Evolutionary conservation across 2,113 vertebrate genomes (phyloP), one percentile per base, ranked within the genome.

Genomic region (Hystrix cristata): DNA sequence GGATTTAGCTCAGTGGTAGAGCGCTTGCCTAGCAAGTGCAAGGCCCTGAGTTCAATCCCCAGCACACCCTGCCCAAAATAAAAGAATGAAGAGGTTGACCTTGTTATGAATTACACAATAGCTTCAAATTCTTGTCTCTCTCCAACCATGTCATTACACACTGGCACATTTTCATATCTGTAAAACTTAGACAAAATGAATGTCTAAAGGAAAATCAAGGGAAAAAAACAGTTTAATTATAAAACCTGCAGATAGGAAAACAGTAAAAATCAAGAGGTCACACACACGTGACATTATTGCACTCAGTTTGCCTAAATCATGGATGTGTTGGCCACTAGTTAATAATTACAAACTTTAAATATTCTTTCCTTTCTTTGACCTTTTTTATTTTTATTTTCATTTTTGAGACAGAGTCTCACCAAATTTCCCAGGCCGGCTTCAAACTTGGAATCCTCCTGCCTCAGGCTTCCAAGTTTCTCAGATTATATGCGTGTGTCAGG

Each of bases 241-340:
- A 38, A 86, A 87, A 76, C n/a, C 29, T 84, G 53, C 12, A 86
- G 62, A 84, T 5, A 81, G 10, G 43, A 14, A 94, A 79, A 4
- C 11, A 86, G 94, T 53, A 59, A 16, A 94, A 94, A 94, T 8
- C 25, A 91, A 92, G 46, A 78, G 23, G 8, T 67, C 31, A 76
- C 34, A 51, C 23, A 53, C 31, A 79, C 9, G 16, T 25, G 1
- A 7, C 46, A 79, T 4, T 62, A 18, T 19, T 1, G 2, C 5
- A 62, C 43, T 80, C 13, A 23, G 3, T 71, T 23, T 92, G 46
- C 60, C 51, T 74, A 76, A 31, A 31, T 82, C 51, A 57, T 18
- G 31, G 46, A 10, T 62, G 27, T 82, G 15, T 14, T 71, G 71
- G 51, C 59, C 79, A 86, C 31, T 59, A 69, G 53, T 31, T n/a